Conservation (phyloP, 2,888 invertebrate genomes). For the Luffia ferchaultella region DNA sequence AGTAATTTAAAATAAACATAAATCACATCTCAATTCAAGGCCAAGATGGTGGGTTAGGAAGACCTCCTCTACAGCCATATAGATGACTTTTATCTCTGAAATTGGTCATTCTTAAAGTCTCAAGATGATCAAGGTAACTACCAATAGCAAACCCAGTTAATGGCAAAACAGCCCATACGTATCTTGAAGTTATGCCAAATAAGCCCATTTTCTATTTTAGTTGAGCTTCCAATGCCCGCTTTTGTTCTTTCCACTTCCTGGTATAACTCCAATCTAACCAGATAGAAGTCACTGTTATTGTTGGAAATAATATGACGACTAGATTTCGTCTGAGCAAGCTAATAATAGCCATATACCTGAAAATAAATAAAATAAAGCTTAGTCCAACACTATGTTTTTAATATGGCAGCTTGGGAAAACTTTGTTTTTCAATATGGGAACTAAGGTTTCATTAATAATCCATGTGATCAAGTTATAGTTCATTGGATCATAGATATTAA, state of each 20-base stretch:
- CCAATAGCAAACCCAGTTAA: conserved; percentile 68
- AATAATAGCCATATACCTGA: conserved; percentile 56
- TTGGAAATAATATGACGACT: conserved; percentile 73
- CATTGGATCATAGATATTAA: no score
- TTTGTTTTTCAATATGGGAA: no score
- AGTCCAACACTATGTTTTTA: no score
- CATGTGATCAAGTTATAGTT: no score
- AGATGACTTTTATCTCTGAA: conserved; percentile 84
- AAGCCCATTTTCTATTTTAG: conserved; percentile 49
- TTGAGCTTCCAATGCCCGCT: conserved; percentile 13
- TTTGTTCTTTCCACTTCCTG: conserved; percentile 70
- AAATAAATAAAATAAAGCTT: conserved; percentile 5
- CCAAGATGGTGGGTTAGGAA: conserved; percentile 79
- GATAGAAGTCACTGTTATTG: conserved; percentile 64
- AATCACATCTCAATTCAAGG: no score
- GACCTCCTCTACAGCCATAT: conserved; percentile 71
- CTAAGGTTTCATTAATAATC: no score
- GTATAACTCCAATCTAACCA: conserved; percentile 79
- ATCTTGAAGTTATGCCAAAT: conserved; percentile 64
- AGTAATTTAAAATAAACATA: no score
- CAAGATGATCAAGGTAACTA: conserved; percentile 70
- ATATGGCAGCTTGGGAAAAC: no score
- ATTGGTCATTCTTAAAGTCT: conserved; percentile 74
- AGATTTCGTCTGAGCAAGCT: conserved; percentile 69
- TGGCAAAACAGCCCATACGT: conserved; percentile 59